Base-by-base conservation (phyloP, 2,797 vertebrate genomes). In the Enteromius thamalakanensis region DNA sequence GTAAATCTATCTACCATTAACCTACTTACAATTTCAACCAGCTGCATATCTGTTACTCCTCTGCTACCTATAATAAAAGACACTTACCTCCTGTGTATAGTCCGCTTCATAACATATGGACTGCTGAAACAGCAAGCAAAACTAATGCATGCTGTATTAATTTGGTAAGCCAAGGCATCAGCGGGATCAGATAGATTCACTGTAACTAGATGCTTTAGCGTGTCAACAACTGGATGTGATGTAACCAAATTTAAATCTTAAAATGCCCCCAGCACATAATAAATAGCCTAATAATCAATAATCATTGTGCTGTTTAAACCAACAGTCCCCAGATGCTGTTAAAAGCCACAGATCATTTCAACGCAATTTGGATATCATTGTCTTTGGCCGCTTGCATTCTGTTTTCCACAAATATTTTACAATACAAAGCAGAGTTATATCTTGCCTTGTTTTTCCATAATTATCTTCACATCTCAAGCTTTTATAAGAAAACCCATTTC, bases 401-500 rank as follows among this genome's bases (percentile, higher is more conserved):
- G 69, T 79, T 79, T 79, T 71, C 53, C 23, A n/a, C 69, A 62
- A 51, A 75, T 79, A 70, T 79, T 83, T 75, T 62, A 69, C 23
- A 80, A 76, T 71, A 47, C 53, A 82, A 68, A 77, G 81, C 72
- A 81, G 81, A 90, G 87, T 88, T 80, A 72, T 47, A 86, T 90
- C 79, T 72, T 68, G 17, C 75, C 76, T 79, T 75, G 40, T 32
- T 88, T 87, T 79, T 87, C 87, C 86, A 88, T 86, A 92, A 88
- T 89, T 88, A 90, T 76, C 37, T 65, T 86, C 87, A 86, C 89
- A 89, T 92, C 89, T 87, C 76, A 40, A 62, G 76, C 76, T 51
- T 92, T 93, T 90, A 92, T 87, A 87, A 87, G 81, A 87, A 76
- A 42, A 37, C 70, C 72, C 76, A 76, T 90, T 91, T 89, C 87